These are phyloP conservation scores for Cartodere bifasciata DNA, from an alignment of 2,888 invertebrate species.

Conservation along the genomic window DNA sequence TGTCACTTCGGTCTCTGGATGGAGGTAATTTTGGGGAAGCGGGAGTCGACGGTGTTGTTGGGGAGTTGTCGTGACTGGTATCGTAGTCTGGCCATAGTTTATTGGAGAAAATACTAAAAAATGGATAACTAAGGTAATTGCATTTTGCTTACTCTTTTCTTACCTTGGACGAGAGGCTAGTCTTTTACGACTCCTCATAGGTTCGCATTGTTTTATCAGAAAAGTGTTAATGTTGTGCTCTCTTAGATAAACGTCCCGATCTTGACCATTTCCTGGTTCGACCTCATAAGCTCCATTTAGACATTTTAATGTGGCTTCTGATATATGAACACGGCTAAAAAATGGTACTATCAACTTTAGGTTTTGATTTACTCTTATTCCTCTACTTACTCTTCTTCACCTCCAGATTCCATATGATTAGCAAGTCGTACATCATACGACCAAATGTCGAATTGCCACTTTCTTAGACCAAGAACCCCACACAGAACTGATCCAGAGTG, in stretches of 20 bases:
- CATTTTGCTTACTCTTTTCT: no score
- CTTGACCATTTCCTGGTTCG: conserved; percentile 80
- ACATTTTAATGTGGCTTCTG: conserved; percentile 74
- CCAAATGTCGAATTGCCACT: conserved; percentile 93
- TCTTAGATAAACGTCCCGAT: conserved; percentile 70
- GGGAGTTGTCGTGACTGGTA: conserved; percentile 25
- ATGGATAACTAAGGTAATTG: no score
- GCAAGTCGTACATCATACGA: conserved; percentile 92
- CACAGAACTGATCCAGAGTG: conserved; percentile 94
- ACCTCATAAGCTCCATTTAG: conserved; percentile 84
- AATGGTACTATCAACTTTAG: neutral
- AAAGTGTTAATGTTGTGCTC: conserved; percentile 81
- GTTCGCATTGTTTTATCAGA: conserved; percentile 73
- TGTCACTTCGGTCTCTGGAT: conserved; percentile 31
- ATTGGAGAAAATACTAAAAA: conserved; percentile 33
- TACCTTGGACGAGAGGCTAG: conserved; percentile 39
- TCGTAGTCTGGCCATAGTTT: conserved; percentile 33
- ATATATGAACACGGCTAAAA: conserved; percentile 89
- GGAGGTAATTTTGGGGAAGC: conserved; percentile 21
- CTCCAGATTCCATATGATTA: conserved; percentile 94
- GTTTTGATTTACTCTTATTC: neutral
- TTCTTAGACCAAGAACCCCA: conserved; percentile 83
- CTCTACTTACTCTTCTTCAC: conserved; percentile 32
- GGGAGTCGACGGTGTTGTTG: conserved; percentile 32
- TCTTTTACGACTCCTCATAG: conserved; percentile 44